Evolutionary conservation across 2,888 invertebrate species (phyloP), one percentile per base, ranked within the genome.

Genomic region (Hirtodrosophila histrioides): DNA sequence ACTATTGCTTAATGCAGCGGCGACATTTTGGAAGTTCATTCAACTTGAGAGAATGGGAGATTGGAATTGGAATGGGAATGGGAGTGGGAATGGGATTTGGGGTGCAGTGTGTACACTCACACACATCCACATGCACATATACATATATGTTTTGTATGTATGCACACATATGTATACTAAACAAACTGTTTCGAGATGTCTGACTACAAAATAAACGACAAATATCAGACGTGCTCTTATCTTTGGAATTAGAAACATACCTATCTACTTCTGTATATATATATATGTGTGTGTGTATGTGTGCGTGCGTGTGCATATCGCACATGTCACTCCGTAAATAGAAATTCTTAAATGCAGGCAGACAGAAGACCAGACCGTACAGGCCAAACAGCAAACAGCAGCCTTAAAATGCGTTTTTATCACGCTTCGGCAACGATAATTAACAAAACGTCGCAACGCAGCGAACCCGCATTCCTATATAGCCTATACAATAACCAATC

Each of bases 331-430:
- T 72, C 69, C 62, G 53, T 64, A 86, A 82, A 86, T 86, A 86
- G 82, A 86, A 84, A 57, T 78, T 80, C 69, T 64, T 61, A 73
- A 80, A 75, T 74, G 69, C 78, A 81, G 70, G 63, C 72, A 69
- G 41, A 51, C 11, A 36, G 33, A 40, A 36, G 11, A 31, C 27
- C 46, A 36, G 11, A 31, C 27, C 46, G 27, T 40, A 55, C 41
- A 55, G 29, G 6, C 27, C 31, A 31, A 31, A 31, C 33, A 45
- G 17, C 12, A 43, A 43, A 33, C 51, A 43, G 41, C 69, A 69
- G 51, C 31, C 67, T 35, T 29, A 56, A 69, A 66, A 69, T 69
- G 69, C 63, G 67, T 75, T 69, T 75, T 75, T 76, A 75, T 75
- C 75, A 69, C 77, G 77, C 73, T 45, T 55, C 55, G 23, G 9